Evolutionary conservation across 1,140 invertebrate genomes (phyloP), one percentile per base, ranked within the genome.

Genomic region (Halotydeus destructor): DNA sequence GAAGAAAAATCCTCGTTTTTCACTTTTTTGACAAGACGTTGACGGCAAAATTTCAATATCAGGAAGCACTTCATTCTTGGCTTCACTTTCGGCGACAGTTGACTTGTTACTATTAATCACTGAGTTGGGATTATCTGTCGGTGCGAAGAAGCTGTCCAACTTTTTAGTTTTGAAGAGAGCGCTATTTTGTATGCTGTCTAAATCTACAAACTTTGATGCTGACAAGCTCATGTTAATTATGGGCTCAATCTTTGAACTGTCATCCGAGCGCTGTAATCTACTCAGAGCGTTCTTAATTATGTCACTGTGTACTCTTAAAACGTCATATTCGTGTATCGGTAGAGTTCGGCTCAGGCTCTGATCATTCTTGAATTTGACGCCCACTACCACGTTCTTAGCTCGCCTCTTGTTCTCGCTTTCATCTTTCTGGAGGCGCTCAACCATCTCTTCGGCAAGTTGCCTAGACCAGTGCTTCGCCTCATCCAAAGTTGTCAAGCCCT

Each of bases 341-440:
- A 49, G 28, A 2, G 44, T 37, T 35, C 38, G 33, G 11, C 30
- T 33, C n/a, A 40, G 18, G 16, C 41, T 19, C 21, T 18, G 21
- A 11, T 32, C 37, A 23, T 18, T 21, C 19, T 44, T 36, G 5
- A 37, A 36, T 18, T 30, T 33, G 11, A 44, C 31, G 16, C 22
- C 27, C 5, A 52, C 43, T 21, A 38, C 38, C n/a, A 53, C 11
- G 14, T 33, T 26, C 41, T 35, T 45, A 9, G 52, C 39, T 14
- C 41, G 31, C 4, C 52, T 24, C 28, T 32, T 28, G 41, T 53
- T 48, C 18, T 5, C 22, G n/a, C 45, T 21, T 46, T 51, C 52
- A 64, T 94, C 86, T 54, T 76, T 72, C 33, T 75, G 68, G n/a
- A 94, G 60, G 35, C 86, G 67, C 57, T 89, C 82, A 32, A 70